phyloP scores from a whole-genome alignment of 2,113 vertebrate genomes.

The Eurystomus gularis region DNA sequence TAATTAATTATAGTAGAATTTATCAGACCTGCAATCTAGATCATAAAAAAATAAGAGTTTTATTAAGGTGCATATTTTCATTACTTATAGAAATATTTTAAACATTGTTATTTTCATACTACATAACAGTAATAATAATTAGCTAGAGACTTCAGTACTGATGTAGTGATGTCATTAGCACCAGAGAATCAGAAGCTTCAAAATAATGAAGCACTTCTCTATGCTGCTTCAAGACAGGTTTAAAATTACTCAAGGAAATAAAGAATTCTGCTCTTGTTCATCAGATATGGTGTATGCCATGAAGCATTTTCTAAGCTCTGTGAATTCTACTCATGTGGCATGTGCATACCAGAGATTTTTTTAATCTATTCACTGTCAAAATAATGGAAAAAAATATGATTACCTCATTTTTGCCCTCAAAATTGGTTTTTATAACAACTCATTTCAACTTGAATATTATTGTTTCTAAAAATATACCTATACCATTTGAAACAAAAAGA shows the following conservation, averaged over 20 bases:
- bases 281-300: not conserved
- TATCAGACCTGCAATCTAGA: not conserved
- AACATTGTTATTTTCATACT: not conserved
- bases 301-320: not conserved
- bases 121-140: not conserved
- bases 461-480: not conserved
- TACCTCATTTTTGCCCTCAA: not conserved
- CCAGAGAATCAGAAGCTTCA: not conserved
- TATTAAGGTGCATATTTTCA: not conserved
- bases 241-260: not conserved
- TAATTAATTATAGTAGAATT: not conserved
- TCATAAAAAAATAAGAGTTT: not conserved
- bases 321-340: not conserved
- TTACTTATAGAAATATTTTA: not conserved
- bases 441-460: not conserved
- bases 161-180: not conserved
- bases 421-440: not conserved
- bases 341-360: not conserved
- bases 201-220: not conserved
- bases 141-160: not conserved
- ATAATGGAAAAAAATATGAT: not conserved
- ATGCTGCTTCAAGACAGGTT: not conserved
- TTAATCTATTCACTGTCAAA: not conserved
- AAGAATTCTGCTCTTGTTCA: not conserved
- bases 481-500: not conserved